Conservation (phyloP, 2,797 vertebrate genomes). For the Epinephelus awoara region DNA sequence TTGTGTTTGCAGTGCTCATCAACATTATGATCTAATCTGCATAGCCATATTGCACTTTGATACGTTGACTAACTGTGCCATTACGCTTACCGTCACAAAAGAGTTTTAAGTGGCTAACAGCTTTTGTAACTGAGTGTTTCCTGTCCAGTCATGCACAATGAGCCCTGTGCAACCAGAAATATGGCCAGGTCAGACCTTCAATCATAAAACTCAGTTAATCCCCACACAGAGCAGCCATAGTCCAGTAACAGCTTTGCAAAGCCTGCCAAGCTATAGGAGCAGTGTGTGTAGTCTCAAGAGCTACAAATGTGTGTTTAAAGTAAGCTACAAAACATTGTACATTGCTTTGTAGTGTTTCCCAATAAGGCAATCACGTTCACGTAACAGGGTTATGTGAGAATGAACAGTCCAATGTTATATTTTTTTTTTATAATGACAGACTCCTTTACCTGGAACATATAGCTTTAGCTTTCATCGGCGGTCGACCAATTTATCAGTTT, state of each 20-base stretch:
- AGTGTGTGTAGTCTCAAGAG: neutral
- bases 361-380: no score
- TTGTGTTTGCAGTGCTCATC: slow-evolving; percentile 51
- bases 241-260: neutral
- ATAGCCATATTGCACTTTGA: slow-evolving; percentile 20
- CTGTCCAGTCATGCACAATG: neutral
- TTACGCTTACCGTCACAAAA: slow-evolving; percentile 27
- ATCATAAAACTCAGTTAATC: neutral
- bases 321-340: no score
- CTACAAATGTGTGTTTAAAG: no score
- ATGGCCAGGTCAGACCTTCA: neutral
- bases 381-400: no score
- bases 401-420: no score
- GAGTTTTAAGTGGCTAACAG: slow-evolving; percentile 8
- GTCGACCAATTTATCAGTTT: no score
- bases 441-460: no score
- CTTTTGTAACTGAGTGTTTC: slow-evolving; percentile 2
- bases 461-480: no score
- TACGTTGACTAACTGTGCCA: slow-evolving; percentile 16
- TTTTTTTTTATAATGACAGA: no score
- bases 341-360: no score
- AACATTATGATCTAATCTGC: slow-evolving; percentile 49
- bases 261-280: neutral
- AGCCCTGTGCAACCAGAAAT: neutral
- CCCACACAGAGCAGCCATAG: neutral